Evolutionary conservation across 1,140 invertebrate species (phyloP).

Genomic region (Leptinotarsa undecemlineata): DNA sequence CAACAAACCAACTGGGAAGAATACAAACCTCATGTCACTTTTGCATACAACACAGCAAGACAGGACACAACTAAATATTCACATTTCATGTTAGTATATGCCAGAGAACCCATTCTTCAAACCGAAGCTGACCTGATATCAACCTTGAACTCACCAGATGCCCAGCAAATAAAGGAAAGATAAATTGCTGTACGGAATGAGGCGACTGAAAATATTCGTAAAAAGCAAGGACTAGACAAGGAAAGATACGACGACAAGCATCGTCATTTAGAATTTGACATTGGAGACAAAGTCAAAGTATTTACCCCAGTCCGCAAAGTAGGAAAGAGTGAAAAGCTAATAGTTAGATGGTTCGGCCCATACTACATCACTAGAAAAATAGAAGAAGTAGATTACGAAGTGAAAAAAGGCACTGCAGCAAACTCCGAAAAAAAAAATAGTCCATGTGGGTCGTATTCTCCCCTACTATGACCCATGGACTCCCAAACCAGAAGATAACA

Average conservation of each 20-base stretch:
- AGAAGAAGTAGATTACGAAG: slow-evolving; percentile 24
- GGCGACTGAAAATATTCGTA: slow-evolving; percentile 30
- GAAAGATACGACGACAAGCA: slow-evolving; percentile 31
- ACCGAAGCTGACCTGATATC: slow-evolving; percentile 31
- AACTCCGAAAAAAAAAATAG: slow-evolving; percentile 21
- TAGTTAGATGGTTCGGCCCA: slow-evolving; percentile 33
- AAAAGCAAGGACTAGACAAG: slow-evolving; percentile 28
- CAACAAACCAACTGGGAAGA: slow-evolving; percentile 39
- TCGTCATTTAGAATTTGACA: slow-evolving; percentile 24
- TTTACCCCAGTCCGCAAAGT: slow-evolving; percentile 36
- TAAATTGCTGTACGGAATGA: slow-evolving; percentile 26
- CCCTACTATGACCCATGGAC: slow-evolving; percentile 34
- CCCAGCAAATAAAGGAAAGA: slow-evolving; percentile 24
- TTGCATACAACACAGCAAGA: slow-evolving; percentile 36
- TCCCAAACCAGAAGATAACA: background rate
- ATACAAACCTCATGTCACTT: slow-evolving; percentile 34
- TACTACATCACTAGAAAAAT: slow-evolving; percentile 29
- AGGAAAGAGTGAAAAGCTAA: slow-evolving; percentile 33
- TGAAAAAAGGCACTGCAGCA: slow-evolving; percentile 25
- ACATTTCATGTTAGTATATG: slow-evolving; percentile 35
- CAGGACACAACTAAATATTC: slow-evolving; percentile 37
- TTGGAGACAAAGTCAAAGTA: slow-evolving; percentile 29
- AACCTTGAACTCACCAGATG: background rate
- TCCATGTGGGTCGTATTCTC: slow-evolving; percentile 29
- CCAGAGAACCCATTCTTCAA: slow-evolving; percentile 35